Evolutionary conservation across 2,888 invertebrate genomes (phyloP).

Genomic region (Dexiosoma caninum): DNA sequence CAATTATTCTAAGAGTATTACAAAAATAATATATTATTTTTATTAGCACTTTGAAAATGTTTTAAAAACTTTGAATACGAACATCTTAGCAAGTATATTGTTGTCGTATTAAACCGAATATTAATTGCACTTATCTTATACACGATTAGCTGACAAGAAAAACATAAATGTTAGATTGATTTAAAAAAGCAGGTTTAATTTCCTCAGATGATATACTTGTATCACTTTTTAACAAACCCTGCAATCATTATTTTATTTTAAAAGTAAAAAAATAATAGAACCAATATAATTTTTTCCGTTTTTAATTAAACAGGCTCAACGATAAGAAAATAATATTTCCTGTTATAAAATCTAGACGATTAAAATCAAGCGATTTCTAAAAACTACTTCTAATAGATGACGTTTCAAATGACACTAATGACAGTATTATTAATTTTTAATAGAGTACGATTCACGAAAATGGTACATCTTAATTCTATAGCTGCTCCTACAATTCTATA

Average conservation of each 20-base stretch:
- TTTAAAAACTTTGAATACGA: conserved; percentile 57
- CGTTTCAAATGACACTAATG: too few species aligned
- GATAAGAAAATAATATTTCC: background rate
- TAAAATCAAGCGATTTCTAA: background rate
- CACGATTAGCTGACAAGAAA: conserved; percentile 43
- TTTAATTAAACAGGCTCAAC: conserved; percentile 1
- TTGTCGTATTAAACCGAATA: conserved; percentile 43
- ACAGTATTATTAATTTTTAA: background rate
- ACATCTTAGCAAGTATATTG: conserved; percentile 31
- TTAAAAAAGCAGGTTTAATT: conserved; percentile 36
- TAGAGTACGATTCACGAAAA: background rate
- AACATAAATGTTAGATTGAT: conserved; percentile 42
- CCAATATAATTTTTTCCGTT: background rate
- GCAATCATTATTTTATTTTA: conserved; percentile 6
- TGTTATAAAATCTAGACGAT: too few species aligned
- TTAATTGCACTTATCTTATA: conserved; percentile 41
- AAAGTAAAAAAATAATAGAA: conserved; percentile 40
- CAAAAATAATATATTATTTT: background rate
- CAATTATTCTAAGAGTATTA: background rate
- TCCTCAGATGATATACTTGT: conserved; percentile 9
- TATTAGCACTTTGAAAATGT: conserved; percentile 15
- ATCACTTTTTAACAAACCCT: conserved; percentile 5
- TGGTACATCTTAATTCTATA: too few species aligned
- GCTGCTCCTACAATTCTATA: too few species aligned
- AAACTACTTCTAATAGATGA: too few species aligned